Percentiles rank a stretch among this genome's conserved stretches.
These are phyloP conservation scores for Sphenopsis melanotis DNA, from an alignment of 2,797 vertebrate species.

Conservation along the genomic window DNA sequence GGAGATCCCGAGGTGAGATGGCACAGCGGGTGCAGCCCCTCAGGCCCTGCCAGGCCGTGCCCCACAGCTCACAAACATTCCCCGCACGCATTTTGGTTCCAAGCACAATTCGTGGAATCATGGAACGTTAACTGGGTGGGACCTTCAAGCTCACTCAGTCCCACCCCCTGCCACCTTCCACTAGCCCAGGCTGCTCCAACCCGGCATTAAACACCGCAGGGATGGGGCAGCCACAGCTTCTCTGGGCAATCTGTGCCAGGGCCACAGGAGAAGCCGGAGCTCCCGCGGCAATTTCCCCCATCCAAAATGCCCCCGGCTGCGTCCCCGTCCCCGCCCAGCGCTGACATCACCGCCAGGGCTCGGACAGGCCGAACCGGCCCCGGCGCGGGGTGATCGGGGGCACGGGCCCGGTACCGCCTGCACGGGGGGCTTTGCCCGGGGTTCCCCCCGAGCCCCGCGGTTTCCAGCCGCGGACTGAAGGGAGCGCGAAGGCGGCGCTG, in stretches of 20 bases:
- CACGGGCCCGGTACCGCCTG: background rate
- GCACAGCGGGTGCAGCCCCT: accelerated
- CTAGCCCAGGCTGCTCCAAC: background rate
- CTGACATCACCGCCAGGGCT: background rate
- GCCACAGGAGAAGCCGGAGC: background rate
- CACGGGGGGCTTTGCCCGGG: too few species aligned
- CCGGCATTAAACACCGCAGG: background rate
- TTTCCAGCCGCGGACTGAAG: background rate
- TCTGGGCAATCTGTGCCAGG: background rate
- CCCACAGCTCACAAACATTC: too few species aligned
- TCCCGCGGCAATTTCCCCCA: accelerated
- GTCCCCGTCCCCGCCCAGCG: background rate
- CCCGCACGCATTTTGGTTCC: accelerated
- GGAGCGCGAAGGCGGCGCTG: background rate
- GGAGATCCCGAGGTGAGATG: accelerated
- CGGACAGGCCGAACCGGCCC: background rate
- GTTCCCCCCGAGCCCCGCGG: accelerated
- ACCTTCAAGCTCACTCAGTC: background rate
- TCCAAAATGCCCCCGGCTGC: background rate
- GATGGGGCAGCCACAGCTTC: background rate
- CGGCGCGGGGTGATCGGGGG: background rate
- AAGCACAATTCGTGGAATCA: accelerated
- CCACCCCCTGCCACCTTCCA: background rate
- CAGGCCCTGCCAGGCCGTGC: background rate
- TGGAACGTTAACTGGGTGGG: background rate